phyloP scores from a whole-genome alignment of 2,113 vertebrate genomes.

The Alouatta palliata region DNA sequence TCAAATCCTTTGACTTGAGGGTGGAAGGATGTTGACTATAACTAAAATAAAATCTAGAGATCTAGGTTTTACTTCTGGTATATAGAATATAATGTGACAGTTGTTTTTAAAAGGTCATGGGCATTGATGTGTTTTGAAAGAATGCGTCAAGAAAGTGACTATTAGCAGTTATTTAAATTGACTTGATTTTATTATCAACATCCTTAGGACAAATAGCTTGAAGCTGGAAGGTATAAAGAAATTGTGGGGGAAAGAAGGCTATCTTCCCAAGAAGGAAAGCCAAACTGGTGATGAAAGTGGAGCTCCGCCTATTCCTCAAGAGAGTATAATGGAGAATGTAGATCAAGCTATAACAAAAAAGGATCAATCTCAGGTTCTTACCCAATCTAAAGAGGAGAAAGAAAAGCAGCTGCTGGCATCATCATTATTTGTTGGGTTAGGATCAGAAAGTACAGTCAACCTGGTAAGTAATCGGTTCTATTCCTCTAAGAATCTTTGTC shows the following conservation, averaged over 20 bases:
- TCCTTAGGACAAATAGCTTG: slow-evolving; percentile 86
- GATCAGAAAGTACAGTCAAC: slow-evolving; percentile 86
- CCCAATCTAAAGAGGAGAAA: slow-evolving; percentile 83
- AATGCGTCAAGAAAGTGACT: background rate
- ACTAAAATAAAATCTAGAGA: background rate
- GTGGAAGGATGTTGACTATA: background rate
- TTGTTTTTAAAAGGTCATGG: background rate
- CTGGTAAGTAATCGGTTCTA: slow-evolving; percentile 85
- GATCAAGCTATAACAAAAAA: slow-evolving; percentile 46
- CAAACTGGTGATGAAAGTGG: slow-evolving; percentile 75
- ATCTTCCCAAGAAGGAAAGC: slow-evolving; percentile 90
- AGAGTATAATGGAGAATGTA: slow-evolving; percentile 71
- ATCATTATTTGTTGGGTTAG: slow-evolving; percentile 92
- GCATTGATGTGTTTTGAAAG: slow-evolving; percentile 7
- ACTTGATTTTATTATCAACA: background rate
- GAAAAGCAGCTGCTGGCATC: slow-evolving; percentile 94
- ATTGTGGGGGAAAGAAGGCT: slow-evolving; percentile 96
- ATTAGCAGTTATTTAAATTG: background rate
- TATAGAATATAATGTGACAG: background rate
- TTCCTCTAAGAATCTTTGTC: background rate
- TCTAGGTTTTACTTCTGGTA: slow-evolving; percentile 21
- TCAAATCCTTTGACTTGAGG: slow-evolving; percentile 31
- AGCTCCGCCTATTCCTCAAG: slow-evolving; percentile 74
- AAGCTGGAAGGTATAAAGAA: slow-evolving; percentile 93
- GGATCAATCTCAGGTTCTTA: slow-evolving; percentile 57